Percentiles rank a stretch among this genome's conserved stretches.
These are phyloP conservation scores for Drosophila obscura DNA, from an alignment of 1,140 invertebrate genomes.

Conservation along the genomic window DNA sequence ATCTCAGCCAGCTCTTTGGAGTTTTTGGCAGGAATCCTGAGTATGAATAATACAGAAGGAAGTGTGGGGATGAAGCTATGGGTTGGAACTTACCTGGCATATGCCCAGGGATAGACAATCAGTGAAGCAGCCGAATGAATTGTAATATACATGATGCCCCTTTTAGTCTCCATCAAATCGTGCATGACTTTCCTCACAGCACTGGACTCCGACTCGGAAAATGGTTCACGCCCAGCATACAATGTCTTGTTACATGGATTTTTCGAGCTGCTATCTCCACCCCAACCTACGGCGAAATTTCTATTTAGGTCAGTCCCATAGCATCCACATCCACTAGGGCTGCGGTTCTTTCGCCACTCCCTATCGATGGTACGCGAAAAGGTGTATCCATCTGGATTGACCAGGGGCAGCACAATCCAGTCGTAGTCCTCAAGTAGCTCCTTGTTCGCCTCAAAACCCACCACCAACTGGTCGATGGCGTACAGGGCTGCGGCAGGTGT, in stretches of 20 bases:
- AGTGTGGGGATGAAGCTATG: too few relatives aligned
- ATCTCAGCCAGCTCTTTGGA: conserved; percentile 2
- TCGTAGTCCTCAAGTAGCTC: conserved; percentile 74
- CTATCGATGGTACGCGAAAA: conserved; percentile 19
- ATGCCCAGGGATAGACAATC: conserved; percentile 33
- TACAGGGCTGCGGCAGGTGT: conserved; percentile 87
- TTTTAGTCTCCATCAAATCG: not conserved
- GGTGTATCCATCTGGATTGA: conserved; percentile 49
- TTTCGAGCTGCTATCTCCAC: fast-evolving
- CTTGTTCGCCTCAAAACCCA: conserved; percentile 82
- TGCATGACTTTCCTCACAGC: conserved; percentile 26
- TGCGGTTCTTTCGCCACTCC: conserved; percentile 33
- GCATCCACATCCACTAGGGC: conserved; percentile 12
- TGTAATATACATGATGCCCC: conserved; percentile 34
- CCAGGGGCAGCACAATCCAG: conserved; percentile 43
- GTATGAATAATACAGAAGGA: too few relatives aligned
- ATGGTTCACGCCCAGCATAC: conserved; percentile 19
- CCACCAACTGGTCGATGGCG: conserved; percentile 86
- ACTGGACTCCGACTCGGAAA: conserved; percentile 32
- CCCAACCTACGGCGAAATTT: conserved; percentile 38
- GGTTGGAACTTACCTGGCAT: conserved; percentile 9
- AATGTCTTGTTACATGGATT: not conserved
- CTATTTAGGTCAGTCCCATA: conserved; percentile 45
- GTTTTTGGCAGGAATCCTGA: conserved; percentile 12
- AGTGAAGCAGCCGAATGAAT: conserved; percentile 17